A percentile compares a stretch with the other conserved stretches of the same genome.
Evolutionary conservation across 1,140 invertebrate genomes (phyloP).

Genomic region (Apis cerana): DNA sequence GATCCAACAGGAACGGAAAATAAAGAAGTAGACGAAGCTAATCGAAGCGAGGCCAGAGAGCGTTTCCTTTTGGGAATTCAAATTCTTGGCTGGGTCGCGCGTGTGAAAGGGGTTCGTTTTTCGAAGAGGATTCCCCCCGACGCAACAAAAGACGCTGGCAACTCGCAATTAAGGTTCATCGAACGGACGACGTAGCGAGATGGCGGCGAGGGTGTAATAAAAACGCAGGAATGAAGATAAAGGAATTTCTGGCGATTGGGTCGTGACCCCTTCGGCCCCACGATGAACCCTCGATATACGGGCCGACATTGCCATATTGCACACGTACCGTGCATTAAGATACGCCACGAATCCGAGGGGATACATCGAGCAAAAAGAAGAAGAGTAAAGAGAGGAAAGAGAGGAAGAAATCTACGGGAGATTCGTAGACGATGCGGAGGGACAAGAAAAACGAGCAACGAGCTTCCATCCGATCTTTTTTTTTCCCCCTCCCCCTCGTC

Average conservation of each 20-base stretch:
- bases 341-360: constrained; percentile 20
- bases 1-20: background rate
- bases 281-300: constrained; percentile 56
- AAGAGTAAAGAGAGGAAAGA: constrained; percentile 29
- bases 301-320: constrained; percentile 47
- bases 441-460: constrained; percentile 7
- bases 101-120: constrained; percentile 17
- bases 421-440: constrained; percentile 14
- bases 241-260: constrained; percentile 59
- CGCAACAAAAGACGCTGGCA: constrained; percentile 40
- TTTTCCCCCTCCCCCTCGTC: background rate
- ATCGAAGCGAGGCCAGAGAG: no score
- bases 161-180: constrained; percentile 54
- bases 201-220: constrained; percentile 55
- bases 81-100: background rate
- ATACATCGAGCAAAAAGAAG: constrained; percentile 28
- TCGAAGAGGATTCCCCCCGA: constrained; percentile 10
- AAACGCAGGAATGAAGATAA: constrained; percentile 58
- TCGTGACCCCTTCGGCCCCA: constrained; percentile 44
- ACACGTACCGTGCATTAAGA: constrained; percentile 56
- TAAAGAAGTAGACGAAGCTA: background rate
- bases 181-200: constrained; percentile 39
- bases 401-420: constrained; percentile 28
- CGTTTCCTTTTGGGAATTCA: background rate
- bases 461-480: constrained; percentile 2